Evolutionary conservation across 2,113 vertebrate genomes (phyloP), one percentile per base, ranked within the genome.

Genomic region (Syngnathus scovelli): DNA sequence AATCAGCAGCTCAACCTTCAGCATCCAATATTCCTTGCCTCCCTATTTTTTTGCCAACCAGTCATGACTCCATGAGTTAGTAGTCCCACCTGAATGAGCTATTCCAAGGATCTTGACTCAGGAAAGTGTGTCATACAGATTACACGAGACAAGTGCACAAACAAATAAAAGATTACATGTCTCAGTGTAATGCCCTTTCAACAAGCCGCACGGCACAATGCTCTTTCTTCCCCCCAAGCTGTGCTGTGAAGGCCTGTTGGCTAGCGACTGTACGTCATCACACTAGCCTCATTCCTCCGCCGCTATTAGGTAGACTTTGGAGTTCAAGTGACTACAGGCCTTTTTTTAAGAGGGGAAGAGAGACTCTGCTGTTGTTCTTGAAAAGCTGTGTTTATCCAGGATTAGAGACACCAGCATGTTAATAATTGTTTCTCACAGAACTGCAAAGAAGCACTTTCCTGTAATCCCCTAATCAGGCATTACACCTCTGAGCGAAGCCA

Each of bases 401-500:
- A 92, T 92, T 92, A 92, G 90, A 92, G 90, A 92, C 91, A 91
- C 91, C 90, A 91, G 91, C 91, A 91, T 92, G 90, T 91, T 92
- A 92, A 92, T 92, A 92, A 92, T 92, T 92, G 91, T 92, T 92
- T 91, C 91, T 91, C 87, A 89, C 87, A 92, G 91, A 92, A 92
- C 90, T 91, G 91, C 87, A 88, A 92, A 91, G 91, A 92, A 92
- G 90, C 89, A 90, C 89, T 91, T 92, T 90, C 87, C 91, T 92
- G 89, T 92, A 92, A 92, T 92, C 91, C 91, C 88, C 90, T 92
- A 92, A 92, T 92, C 91, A 92, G 90, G 91, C 90, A 92, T 92
- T 92, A 92, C 91, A 91, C 91, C 91, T 92, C 91, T 91, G 90
- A 92, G 91, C 90, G 77, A 90, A 87, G 89, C 90, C 88, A 86